Conservation (phyloP, 2,113 vertebrate species). For the Ceratotherium simum region DNA sequence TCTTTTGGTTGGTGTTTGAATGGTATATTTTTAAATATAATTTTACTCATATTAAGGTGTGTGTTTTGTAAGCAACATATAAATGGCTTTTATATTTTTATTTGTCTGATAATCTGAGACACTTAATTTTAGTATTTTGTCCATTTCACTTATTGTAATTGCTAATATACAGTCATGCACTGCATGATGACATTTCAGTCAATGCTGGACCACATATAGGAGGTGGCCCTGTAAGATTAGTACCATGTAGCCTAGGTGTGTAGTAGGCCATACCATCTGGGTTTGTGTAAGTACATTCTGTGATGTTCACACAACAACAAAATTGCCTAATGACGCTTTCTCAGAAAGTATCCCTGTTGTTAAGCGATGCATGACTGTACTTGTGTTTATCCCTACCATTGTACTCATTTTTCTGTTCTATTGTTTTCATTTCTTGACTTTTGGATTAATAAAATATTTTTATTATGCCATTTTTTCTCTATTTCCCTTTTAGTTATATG, state of each 20-base stretch:
- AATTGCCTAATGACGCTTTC: no score
- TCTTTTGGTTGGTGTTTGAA: background rate
- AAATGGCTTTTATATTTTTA: background rate
- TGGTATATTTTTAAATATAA: background rate
- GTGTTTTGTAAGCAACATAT: background rate
- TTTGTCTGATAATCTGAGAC: background rate
- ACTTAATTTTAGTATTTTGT: background rate
- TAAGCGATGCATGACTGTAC: background rate
- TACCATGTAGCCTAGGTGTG: no score
- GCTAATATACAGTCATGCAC: background rate
- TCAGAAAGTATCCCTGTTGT: no score
- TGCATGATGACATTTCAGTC: no score
- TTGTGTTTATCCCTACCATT: background rate
- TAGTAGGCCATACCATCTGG: no score
- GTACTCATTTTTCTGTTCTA: background rate
- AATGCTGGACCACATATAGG: no score
- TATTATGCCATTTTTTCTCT: background rate
- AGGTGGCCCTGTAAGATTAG: no score
- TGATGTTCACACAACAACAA: no score
- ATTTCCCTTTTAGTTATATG: background rate
- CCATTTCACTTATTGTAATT: background rate
- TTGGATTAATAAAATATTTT: conserved; percentile 18
- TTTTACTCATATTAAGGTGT: background rate
- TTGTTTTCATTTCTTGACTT: background rate
- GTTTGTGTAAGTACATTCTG: no score